Percentiles rank a stretch among this genome's conserved stretches.
Evolutionary conservation across 1,140 invertebrate species (phyloP).

Genomic region (Gonioctena quinquepunctata): DNA sequence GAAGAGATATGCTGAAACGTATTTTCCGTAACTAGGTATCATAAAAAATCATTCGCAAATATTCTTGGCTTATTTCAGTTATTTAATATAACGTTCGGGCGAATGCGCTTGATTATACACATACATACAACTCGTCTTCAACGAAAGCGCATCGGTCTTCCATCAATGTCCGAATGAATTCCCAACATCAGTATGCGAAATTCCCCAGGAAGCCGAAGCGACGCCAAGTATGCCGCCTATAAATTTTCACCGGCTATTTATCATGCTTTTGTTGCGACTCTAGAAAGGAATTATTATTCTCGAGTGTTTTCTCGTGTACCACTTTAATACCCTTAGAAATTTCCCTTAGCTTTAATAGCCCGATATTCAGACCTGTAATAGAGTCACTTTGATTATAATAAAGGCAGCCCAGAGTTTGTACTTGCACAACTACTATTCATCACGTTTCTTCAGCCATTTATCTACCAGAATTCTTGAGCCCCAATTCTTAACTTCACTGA

Average conservation of each 20-base stretch:
- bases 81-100: too few species aligned
- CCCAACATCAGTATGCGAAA: not conserved
- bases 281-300: slow-evolving; percentile 15
- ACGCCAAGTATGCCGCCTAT: slow-evolving; percentile 7
- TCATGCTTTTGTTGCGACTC: slow-evolving; percentile 18
- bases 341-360: slow-evolving; percentile 15
- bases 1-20: too few species aligned
- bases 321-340: slow-evolving; percentile 19
- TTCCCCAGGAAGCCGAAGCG: not conserved
- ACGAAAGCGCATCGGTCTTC: too few species aligned
- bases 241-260: slow-evolving; percentile 20
- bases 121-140: too few species aligned
- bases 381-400: slow-evolving; percentile 10
- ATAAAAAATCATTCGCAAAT: too few species aligned
- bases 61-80: too few species aligned
- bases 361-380: slow-evolving; percentile 21
- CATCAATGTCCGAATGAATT: too few species aligned
- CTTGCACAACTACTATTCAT: not conserved
- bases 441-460: not conserved
- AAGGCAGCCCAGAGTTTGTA: not conserved
- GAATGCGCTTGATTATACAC: too few species aligned
- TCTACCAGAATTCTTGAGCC: too few species aligned
- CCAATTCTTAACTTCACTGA: too few species aligned
- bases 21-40: too few species aligned
- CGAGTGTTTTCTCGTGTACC: slow-evolving; percentile 24